A percentile compares a stretch with the other conserved stretches of the same genome.
These are phyloP conservation scores for Euura lappo DNA, from an alignment of 1,140 invertebrate species.

Conservation along the genomic window DNA sequence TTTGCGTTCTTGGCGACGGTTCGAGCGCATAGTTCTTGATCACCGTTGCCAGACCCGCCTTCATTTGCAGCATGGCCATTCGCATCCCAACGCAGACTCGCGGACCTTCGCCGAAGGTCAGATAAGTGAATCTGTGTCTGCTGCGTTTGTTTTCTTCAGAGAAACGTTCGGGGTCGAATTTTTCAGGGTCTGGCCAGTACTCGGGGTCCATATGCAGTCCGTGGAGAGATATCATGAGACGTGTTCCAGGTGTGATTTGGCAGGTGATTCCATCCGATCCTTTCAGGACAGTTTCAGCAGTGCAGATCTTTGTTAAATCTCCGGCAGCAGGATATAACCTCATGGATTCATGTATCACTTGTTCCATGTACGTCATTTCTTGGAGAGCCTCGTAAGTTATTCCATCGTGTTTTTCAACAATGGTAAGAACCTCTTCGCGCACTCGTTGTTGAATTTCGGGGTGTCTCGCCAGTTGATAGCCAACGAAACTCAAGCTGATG, in stretches of 20 bases:
- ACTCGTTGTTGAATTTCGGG: slow-evolving; percentile 57
- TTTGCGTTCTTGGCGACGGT: slow-evolving; percentile 32
- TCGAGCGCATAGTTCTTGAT: slow-evolving; percentile 44
- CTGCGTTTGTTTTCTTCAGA: slow-evolving; percentile 36
- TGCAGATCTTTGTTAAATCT: slow-evolving; percentile 22
- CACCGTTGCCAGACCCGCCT: slow-evolving; percentile 51
- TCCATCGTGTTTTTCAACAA: slow-evolving; percentile 33
- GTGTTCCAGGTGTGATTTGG: slow-evolving; percentile 35
- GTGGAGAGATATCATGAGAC: slow-evolving; percentile 49
- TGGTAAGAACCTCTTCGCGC: slow-evolving; percentile 56
- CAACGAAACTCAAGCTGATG: slow-evolving; percentile 39
- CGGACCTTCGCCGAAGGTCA: slow-evolving; percentile 62
- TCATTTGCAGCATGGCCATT: slow-evolving; percentile 59
- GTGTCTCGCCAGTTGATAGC: slow-evolving; percentile 49
- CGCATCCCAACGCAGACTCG: slow-evolving; percentile 62
- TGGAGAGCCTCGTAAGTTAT: slow-evolving; percentile 30
- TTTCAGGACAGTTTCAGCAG: slow-evolving; percentile 38
- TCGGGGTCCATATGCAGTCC: slow-evolving; percentile 59
- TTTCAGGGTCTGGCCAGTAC: slow-evolving; percentile 59
- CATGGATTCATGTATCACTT: slow-evolving; percentile 34
- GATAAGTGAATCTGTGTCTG: slow-evolving; percentile 44
- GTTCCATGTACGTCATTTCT: slow-evolving; percentile 38
- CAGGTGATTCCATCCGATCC: slow-evolving; percentile 31
- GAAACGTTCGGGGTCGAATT: slow-evolving; percentile 64
- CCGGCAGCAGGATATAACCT: slow-evolving; percentile 24